These are phyloP conservation scores for Scaptomyza tumidula DNA, from an alignment of 2,888 invertebrate species.

Conservation along the genomic window DNA sequence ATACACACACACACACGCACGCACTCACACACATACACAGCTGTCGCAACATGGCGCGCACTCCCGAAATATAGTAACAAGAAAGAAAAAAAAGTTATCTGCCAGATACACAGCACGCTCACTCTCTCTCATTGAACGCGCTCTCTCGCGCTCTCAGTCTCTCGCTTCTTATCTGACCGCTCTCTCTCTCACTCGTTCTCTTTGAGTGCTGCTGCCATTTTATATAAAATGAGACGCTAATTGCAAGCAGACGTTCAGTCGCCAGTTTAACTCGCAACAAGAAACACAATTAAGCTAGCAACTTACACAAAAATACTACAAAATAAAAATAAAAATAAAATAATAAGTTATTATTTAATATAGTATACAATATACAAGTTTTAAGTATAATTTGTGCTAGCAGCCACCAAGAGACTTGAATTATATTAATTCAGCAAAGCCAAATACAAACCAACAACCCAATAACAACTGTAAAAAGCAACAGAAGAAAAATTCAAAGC, in stretches of 20 bases:
- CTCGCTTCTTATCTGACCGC: constrained; percentile 10
- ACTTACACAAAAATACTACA: constrained; percentile 16
- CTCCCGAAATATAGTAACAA: constrained; percentile 37
- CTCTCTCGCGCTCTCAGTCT: constrained; percentile 20
- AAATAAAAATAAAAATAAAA: constrained; percentile 26
- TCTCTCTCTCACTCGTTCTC: constrained; percentile 15
- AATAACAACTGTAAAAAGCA: constrained; percentile 27
- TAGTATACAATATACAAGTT: constrained; percentile 21
- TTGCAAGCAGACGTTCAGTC: constrained; percentile 88
- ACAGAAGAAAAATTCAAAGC: constrained; percentile 35
- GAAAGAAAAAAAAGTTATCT: constrained; percentile 39
- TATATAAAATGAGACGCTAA: constrained; percentile 83
- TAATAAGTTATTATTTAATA: constrained; percentile 25
- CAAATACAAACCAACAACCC: constrained; percentile 14
- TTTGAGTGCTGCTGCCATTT: constrained; percentile 54
- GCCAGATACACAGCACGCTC: constrained; percentile 53
- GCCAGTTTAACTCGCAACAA: constrained; percentile 83
- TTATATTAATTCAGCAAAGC: constrained; percentile 59
- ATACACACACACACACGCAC: constrained; percentile 18
- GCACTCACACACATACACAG: constrained; percentile 5
- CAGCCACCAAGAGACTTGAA: constrained; percentile 64
- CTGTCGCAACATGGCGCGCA: constrained; percentile 61
- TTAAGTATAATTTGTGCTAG: constrained; percentile 42
- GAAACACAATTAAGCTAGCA: constrained; percentile 27
- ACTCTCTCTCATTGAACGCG: constrained; percentile 5